phyloP scores from a whole-genome alignment of 2,113 vertebrate genomes.

The Callocephalon fimbriatum region DNA sequence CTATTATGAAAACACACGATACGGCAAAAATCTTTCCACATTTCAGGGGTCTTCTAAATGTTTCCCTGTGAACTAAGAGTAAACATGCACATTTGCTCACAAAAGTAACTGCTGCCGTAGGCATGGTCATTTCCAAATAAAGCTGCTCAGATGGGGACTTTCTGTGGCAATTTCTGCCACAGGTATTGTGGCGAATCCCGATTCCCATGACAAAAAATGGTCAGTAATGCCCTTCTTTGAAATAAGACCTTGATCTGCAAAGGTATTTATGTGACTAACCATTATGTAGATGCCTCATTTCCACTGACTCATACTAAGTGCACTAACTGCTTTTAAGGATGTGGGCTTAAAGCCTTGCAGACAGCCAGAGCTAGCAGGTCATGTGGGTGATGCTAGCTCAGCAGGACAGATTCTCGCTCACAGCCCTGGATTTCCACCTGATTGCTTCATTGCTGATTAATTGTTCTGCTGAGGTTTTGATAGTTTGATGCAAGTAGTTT shows the following conservation, averaged over 20 bases:
- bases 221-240: background rate
- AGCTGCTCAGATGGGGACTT: background rate
- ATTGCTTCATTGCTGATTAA: background rate
- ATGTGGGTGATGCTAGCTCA: background rate
- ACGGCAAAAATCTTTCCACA: background rate
- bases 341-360: background rate
- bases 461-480: background rate
- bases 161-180: background rate
- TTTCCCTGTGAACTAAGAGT: background rate
- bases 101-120: background rate
- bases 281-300: background rate
- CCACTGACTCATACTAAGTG: background rate
- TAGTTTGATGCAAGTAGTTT: background rate
- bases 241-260: background rate
- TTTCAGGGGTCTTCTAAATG: background rate
- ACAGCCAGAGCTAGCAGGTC: background rate
- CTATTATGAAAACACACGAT: conserved; percentile 1
- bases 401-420: background rate
- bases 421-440: background rate
- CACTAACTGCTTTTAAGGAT: background rate
- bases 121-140: background rate
- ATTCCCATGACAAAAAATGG: background rate
- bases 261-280: conserved; percentile 25
- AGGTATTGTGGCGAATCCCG: accelerated
- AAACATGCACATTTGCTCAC: background rate